Percentiles rank a stretch among this genome's conserved stretches.
These are phyloP conservation scores for Drosophila mimica DNA, from an alignment of 2,888 invertebrate genomes.

Conservation along the genomic window DNA sequence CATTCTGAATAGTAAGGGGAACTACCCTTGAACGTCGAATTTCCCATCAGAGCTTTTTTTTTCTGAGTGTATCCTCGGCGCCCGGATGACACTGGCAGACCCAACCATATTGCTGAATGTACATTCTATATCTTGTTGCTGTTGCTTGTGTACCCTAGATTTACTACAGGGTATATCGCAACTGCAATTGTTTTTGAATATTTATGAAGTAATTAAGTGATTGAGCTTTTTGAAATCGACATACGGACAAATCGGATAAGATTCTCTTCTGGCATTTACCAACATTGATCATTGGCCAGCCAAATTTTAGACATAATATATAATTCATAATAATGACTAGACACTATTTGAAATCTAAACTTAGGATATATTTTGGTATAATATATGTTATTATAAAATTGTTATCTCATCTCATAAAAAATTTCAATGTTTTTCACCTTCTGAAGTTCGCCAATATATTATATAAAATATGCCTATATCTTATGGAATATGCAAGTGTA, in stretches of 20 bases:
- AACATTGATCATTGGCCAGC: background rate
- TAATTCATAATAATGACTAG: background rate
- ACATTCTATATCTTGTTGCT: conserved; percentile 26
- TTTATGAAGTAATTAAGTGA: background rate
- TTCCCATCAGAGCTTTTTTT: background rate
- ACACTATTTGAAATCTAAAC: background rate
- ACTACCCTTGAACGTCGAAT: background rate
- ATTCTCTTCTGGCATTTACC: background rate
- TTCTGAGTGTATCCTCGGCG: conserved; percentile 42
- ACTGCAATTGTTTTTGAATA: background rate
- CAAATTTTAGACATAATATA: background rate
- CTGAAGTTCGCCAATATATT: too few species aligned
- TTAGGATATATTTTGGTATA: too few species aligned
- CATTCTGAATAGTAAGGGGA: background rate
- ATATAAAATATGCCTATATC: background rate
- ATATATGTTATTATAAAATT: too few species aligned
- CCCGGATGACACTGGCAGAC: conserved; percentile 66
- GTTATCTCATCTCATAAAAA: too few species aligned
- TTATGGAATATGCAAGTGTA: background rate
- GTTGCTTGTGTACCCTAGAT: conserved; percentile 27
- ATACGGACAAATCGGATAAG: too few species aligned
- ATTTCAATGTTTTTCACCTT: too few species aligned
- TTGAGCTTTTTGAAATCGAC: background rate
- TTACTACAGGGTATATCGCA: background rate
- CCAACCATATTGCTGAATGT: conserved; percentile 61